Evolutionary conservation across 2,113 vertebrate species (phyloP), one percentile per base, ranked within the genome.

Genomic region (Hassar affinis): DNA sequence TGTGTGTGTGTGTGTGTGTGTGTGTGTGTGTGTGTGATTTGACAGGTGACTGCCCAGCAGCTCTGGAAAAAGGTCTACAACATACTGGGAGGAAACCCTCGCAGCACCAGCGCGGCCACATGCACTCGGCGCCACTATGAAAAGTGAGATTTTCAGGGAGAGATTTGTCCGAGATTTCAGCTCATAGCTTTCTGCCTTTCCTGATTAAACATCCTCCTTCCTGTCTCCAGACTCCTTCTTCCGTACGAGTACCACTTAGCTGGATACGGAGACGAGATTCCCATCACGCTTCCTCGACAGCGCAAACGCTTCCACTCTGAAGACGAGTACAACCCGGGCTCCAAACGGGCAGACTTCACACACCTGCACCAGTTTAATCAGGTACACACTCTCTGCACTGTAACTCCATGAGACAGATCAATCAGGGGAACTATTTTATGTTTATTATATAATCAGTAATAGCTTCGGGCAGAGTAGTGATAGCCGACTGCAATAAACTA

Each of bases 61-160:
- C 71, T 93, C 62, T 95, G 94, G 94, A 95, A 95, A 66, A 94
- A 94, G 14, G 92, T 95, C 17, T 95, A 95, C 88, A 95, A 95
- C 87, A 87, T 84, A 7, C 89, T 95, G 0, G 94, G 94, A 27
- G 94, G 94, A 80, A 95, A 95, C 81, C 94, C 94, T 1, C 91
- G 94, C 1, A 95, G 94, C 86, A 95, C 94, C 0, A 95, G 94
- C 0, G 94, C 94, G 18, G 94, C 94, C 61, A 95, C 94, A 0
- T 95, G 94, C 86, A 95, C 94, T 14, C 93, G 94, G 59, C 89
- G 94, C 66, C 94, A 95, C 89, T 95, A 95, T 0, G 94, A 95
- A 83, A 94, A 94, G 94, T 95, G 64, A 90, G 33, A 45, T 22
- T n/a, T n/a, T n/a, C 15, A 61, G 15, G 42, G 33, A 71, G 7